Base-by-base conservation (phyloP, 1,140 invertebrate genomes). In the Cydia strobilella region DNA sequence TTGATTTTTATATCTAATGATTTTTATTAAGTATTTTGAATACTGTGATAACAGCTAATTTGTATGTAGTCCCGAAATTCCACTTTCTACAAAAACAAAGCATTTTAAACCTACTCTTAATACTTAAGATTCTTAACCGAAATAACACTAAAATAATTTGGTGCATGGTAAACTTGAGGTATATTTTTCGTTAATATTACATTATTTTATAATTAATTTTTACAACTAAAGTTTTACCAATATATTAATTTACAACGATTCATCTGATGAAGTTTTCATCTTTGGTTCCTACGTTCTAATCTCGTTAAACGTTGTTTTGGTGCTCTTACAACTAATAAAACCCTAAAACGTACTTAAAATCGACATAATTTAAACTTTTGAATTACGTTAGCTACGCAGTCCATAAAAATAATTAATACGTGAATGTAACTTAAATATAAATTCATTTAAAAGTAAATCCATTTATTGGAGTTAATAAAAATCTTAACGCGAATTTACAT, bases 131-230 rank as follows among this genome's bases (percentile, higher is more conserved):
- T 72, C 78, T 76, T 81, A 83, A 77, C 81, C 82, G 48, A 85
- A 86, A 75, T 86, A 89, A 86, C 82, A 84, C 86, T 90, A 87
- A 87, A 84, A 86, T 74, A 86, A 85, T 92, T 92, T 92, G 90
- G 90, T 92, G 90, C 89, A 77, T 88, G 90, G 90, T 92, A 92
- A 92, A 87, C 90, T 87, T 91, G 90, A 92, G 90, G 90, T 92
- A 92, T 88, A 85, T 75, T 82, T 84, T 84, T 82, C 77, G 78
- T 74, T 65, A 78, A 80, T 79, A 77, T 79, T 79, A 79, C 75
- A 74, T 74, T 39, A 63, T 54, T 35, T 69, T 77, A 75, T 75
- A 77, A 74, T 77, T 75, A 74, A 23, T 75, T 75, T 74, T 77
- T 71, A 83, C 48, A 59, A 65, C 75, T 79, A 76, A 84, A 79